These are phyloP conservation scores for Stichopus chloronotus DNA, from an alignment of 35 echinoderm and acorn worm genomes.

Conservation along the genomic window DNA sequence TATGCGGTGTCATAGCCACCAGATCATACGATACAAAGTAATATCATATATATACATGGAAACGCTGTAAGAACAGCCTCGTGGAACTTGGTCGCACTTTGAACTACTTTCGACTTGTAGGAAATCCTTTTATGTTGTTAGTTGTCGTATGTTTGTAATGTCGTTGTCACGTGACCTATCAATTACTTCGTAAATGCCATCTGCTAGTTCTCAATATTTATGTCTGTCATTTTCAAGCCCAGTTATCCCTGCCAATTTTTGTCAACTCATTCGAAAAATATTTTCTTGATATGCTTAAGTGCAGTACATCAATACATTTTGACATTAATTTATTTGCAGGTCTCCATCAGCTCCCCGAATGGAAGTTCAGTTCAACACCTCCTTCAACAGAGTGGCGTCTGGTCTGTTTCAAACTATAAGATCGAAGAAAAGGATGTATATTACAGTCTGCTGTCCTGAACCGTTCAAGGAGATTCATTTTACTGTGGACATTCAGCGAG, in stretches of 20 bases:
- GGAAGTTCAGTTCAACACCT: not conserved
- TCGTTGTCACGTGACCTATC: not conserved
- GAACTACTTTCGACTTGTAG: not conserved
- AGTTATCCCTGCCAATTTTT: not conserved
- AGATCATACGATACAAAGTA: too few species aligned
- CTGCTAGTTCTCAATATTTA: not conserved
- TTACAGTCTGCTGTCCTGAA: not conserved
- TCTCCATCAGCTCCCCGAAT: not conserved
- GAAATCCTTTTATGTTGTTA: not conserved
- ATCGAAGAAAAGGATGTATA: not conserved
- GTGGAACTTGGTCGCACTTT: not conserved
- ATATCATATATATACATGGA: not conserved
- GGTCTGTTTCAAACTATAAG: not conserved
- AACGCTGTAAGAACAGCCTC: not conserved
- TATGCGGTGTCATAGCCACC: not conserved
- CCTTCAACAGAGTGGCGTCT: not conserved
- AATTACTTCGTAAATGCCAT: too few species aligned
- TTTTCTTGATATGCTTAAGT: not conserved
- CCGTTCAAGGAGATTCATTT: constrained; percentile 20
- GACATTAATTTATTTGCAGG: not conserved
- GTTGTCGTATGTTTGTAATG: not conserved
- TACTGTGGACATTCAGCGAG: constrained; percentile 13
- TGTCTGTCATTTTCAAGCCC: not conserved
- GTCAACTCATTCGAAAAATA: not conserved
- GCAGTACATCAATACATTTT: not conserved